These are phyloP conservation scores for Perognathus longimembris DNA, from an alignment of 2,113 vertebrate species.

Conservation along the genomic window DNA sequence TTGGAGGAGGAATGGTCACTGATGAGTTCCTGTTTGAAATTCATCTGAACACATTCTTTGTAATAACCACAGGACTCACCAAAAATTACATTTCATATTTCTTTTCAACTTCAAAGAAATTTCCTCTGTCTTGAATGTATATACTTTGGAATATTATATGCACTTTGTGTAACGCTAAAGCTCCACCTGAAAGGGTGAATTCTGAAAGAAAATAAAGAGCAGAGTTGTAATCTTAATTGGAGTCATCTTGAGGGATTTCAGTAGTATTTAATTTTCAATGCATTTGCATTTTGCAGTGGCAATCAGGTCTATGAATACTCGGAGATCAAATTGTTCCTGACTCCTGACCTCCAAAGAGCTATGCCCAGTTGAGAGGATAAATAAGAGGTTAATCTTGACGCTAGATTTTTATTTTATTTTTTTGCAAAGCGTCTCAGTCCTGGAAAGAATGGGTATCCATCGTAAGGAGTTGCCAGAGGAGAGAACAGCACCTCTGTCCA, in stretches of 20 bases:
- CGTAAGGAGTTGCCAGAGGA: neutral
- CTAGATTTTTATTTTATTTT: constrained; percentile 40
- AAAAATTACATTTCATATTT: neutral
- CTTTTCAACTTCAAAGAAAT: constrained; percentile 36
- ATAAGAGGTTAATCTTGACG: constrained; percentile 23
- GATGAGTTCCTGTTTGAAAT: constrained; percentile 81
- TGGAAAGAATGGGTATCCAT: neutral
- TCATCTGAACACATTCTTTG: constrained; percentile 64
- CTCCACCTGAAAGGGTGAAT: constrained; percentile 6
- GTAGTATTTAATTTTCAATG: constrained; percentile 77
- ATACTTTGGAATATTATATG: neutral
- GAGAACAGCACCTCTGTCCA: neutral
- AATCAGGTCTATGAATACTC: constrained; percentile 70
- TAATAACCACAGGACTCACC: constrained; percentile 34
- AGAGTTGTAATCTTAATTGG: constrained; percentile 45
- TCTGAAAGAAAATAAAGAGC: constrained; percentile 48
- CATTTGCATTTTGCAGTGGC: constrained; percentile 67
- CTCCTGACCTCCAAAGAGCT: constrained; percentile 25
- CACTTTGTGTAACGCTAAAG: constrained; percentile 25
- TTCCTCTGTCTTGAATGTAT: constrained; percentile 42
- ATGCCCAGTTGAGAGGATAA: neutral
- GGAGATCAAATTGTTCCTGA: constrained; percentile 63
- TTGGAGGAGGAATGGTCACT: constrained; percentile 51
- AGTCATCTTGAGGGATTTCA: constrained; percentile 20
- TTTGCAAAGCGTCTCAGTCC: neutral